Evolutionary conservation across 2,113 vertebrate species (phyloP).

Genomic region (Rostratula benghalensis): DNA sequence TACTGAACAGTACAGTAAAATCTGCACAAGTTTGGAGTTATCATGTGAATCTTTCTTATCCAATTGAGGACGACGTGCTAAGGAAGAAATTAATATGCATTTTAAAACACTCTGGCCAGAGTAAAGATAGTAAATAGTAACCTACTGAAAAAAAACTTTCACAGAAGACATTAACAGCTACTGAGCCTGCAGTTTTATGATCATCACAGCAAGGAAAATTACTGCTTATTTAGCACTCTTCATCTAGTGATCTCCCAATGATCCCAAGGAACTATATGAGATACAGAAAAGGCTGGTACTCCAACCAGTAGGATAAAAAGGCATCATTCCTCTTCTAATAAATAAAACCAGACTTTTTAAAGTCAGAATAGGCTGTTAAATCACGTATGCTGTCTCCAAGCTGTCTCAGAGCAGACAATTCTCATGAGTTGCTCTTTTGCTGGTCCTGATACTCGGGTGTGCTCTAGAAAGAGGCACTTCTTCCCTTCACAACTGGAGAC

Average conservation of each 20-base stretch:
- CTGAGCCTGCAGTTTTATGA: neutral
- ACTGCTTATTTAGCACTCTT: neutral
- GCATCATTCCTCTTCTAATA: neutral
- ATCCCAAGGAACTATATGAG: neutral
- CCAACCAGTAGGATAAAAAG: neutral
- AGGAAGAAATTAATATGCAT: neutral
- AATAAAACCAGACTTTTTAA: neutral
- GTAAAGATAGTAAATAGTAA: neutral
- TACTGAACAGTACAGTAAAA: neutral
- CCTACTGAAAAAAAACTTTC: neutral
- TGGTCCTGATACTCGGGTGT: neutral
- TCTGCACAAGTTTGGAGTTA: neutral
- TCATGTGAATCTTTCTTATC: neutral
- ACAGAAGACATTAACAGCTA: neutral
- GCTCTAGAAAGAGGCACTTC: neutral
- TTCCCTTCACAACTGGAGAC: neutral
- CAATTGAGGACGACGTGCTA: neutral
- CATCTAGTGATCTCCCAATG: fast-evolving
- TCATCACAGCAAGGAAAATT: neutral
- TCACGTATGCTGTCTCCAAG: neutral
- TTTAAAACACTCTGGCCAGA: neutral
- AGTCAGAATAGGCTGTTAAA: neutral
- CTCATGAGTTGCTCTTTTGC: neutral
- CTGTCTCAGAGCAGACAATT: neutral
- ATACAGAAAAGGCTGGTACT: neutral